phyloP scores from a whole-genome alignment of 2,113 vertebrate genomes.

The Setophaga coronata region DNA sequence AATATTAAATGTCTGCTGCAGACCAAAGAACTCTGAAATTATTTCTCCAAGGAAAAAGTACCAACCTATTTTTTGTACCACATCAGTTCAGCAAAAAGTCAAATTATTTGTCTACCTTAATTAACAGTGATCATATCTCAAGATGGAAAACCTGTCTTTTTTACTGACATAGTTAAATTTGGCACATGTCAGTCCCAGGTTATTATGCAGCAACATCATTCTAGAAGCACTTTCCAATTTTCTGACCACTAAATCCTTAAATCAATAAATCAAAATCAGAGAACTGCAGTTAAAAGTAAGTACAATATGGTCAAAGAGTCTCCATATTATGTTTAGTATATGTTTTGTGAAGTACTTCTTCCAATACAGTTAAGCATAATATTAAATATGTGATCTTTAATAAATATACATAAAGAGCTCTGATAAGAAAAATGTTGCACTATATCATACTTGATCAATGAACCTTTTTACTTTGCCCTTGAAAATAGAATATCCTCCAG shows the following conservation, averaged over 20 bases:
- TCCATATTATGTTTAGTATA: slow-evolving; percentile 63
- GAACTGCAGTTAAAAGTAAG: slow-evolving; percentile 57
- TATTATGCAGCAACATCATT: neutral
- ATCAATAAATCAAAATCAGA: slow-evolving; percentile 60
- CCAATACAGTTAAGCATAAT: slow-evolving; percentile 56
- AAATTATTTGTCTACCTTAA: slow-evolving; percentile 22
- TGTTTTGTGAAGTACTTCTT: slow-evolving; percentile 68
- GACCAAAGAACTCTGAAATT: slow-evolving; percentile 56
- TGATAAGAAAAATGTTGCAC: slow-evolving; percentile 67
- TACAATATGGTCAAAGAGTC: slow-evolving; percentile 58
- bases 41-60: slow-evolving; percentile 40
- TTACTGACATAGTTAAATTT: neutral
- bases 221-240: slow-evolving; percentile 28
- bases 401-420: slow-evolving; percentile 74
- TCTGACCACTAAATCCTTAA: slow-evolving; percentile 48
- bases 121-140: neutral
- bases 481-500: slow-evolving; percentile 64
- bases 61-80: slow-evolving; percentile 3
- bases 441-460: slow-evolving; percentile 75
- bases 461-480: slow-evolving; percentile 73
- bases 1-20: slow-evolving; percentile 59
- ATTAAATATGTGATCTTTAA: slow-evolving; percentile 72
- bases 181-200: neutral
- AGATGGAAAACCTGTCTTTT: neutral
- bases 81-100: slow-evolving; percentile 18